Conservation (phyloP, 2,888 invertebrate genomes). For the Epirrhoe tristata region DNA sequence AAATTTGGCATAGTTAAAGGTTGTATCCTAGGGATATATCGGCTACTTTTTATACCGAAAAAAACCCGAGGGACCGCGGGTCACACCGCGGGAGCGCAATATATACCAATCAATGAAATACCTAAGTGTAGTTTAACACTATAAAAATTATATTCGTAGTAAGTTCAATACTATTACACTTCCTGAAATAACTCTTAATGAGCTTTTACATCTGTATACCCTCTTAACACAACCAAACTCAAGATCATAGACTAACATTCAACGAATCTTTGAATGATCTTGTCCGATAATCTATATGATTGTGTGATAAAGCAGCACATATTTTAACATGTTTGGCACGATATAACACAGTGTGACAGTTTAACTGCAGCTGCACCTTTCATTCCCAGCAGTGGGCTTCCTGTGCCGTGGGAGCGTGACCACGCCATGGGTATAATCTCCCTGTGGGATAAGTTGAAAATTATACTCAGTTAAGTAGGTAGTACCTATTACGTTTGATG, state of each 20-base stretch:
- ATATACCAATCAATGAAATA: too few species aligned
- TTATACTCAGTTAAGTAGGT: slow-evolving; percentile 6
- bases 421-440: slow-evolving; percentile 63
- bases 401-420: slow-evolving; percentile 67
- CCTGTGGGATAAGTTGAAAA: slow-evolving; percentile 54
- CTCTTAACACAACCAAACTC: not conserved
- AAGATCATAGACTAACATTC: too few species aligned
- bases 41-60: too few species aligned
- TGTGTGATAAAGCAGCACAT: not conserved
- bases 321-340: not conserved
- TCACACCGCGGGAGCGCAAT: too few species aligned
- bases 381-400: slow-evolving; percentile 47
- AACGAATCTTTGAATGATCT: not conserved
- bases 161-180: too few species aligned
- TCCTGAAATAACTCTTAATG: too few species aligned
- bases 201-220: not conserved
- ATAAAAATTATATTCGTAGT: too few species aligned
- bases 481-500: too few species aligned
- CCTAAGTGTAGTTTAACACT: too few species aligned
- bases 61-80: too few species aligned
- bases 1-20: too few species aligned
- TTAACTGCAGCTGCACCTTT: slow-evolving; percentile 41
- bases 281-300: not conserved
- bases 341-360: not conserved
- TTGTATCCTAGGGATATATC: too few species aligned